Evolutionary conservation across 2,113 vertebrate species (phyloP), one percentile per base, ranked within the genome.

Genomic region (Eurystomus gularis): DNA sequence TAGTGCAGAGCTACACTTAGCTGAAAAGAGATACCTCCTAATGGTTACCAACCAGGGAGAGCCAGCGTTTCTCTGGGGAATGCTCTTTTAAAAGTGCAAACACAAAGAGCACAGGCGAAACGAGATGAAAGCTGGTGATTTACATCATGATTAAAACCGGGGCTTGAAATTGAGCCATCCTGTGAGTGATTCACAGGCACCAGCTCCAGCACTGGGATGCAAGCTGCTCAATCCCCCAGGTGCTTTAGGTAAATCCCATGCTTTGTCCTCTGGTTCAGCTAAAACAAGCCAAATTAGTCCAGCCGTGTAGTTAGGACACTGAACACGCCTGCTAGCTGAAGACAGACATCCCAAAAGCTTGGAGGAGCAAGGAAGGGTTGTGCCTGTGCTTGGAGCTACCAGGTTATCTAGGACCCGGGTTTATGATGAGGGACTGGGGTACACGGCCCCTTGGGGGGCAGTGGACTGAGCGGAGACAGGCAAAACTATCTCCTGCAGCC

Each of bases 1-100:
- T 94, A 96, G 95, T 69, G 81, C 61, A 46, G 2, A 54, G 71
- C 91, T 93, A 79, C 95, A 96, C 91, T 96, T 93, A 95, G 85
- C 90, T 95, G 93, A 72, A 96, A 95, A 65, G 70, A 85, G 82
- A 95, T 77, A 79, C 69, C 70, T 94, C 70, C 78, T 94, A 90
- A 95, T 89, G 91, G 66, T 64, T 91, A 58, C 70, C 35, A 82
- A 81, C 46, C 55, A 66, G 61, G 42, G 81, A 81, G 73, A 94
- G 62, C 5, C 48, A 92, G 73, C 8, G 2, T n/a, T 92, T 95
- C 94, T 89, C 94, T 31, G 44, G 89, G 86, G 95, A 96, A 75
- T 78, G 54, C 61, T 71, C 48, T 68, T 92, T 54, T 93, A 49
- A 86, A 93, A 93, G 88, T 62, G 68, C 93, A 88, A 90, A 86